Conservation (phyloP, 2,888 invertebrate genomes). For the Agrenia bidenticulata region DNA sequence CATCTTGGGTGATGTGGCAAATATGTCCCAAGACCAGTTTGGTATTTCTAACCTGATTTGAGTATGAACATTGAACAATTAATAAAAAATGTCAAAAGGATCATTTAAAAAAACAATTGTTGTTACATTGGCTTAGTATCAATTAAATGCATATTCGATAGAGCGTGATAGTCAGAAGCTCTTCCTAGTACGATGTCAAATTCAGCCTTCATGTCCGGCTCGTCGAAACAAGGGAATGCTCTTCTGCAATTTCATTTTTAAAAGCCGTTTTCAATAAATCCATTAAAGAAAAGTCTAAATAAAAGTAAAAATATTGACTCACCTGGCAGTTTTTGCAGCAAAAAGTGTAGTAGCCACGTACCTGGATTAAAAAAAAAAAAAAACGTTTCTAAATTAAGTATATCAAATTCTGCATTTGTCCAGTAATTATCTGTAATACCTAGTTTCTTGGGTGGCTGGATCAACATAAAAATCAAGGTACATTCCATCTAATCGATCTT, state of each 20-base stretch:
- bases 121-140: constrained; percentile 36
- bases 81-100: background rate
- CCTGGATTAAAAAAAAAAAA: too few species aligned
- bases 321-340: constrained; percentile 58
- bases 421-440: constrained; percentile 25
- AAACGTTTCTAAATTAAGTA: too few species aligned
- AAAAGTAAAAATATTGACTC: constrained; percentile 54
- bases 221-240: constrained; percentile 63
- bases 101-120: constrained; percentile 2
- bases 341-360: constrained; percentile 44
- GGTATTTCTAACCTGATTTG: constrained; percentile 30
- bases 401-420: background rate
- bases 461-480: constrained; percentile 45
- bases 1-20: constrained; percentile 82
- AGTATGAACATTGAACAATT: too few species aligned
- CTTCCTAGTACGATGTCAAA: constrained; percentile 39
- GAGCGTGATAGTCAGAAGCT: constrained; percentile 31
- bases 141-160: constrained; percentile 39
- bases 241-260: constrained; percentile 60
- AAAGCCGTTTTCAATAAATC: too few species aligned
- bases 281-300: background rate
- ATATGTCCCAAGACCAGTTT: constrained; percentile 67
- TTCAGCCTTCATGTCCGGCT: constrained; percentile 55
- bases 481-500: constrained; percentile 41
- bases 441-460: constrained; percentile 35